phyloP scores from a whole-genome alignment of 2,888 invertebrate species.

The Syritta pipiens region DNA sequence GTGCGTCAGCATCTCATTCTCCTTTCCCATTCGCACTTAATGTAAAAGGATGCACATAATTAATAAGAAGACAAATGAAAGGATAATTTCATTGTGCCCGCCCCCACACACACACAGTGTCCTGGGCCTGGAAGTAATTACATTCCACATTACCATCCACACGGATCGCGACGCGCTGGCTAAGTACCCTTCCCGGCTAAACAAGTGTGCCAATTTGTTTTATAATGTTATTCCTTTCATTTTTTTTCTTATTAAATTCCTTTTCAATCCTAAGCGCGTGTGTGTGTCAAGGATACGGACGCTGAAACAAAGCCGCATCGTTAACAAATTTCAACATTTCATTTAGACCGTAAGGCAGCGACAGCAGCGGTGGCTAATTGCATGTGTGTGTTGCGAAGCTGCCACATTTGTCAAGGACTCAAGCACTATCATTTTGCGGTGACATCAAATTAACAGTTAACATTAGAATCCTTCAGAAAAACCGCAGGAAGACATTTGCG shows the following conservation, averaged over 20 bases:
- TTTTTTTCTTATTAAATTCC: slow-evolving; percentile 31
- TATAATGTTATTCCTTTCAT: slow-evolving; percentile 21
- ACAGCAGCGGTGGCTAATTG: too few species aligned
- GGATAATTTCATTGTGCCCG: slow-evolving; percentile 66
- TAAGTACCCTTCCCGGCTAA: slow-evolving; percentile 29
- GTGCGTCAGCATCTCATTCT: slow-evolving; percentile 59
- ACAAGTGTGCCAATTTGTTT: slow-evolving; percentile 62
- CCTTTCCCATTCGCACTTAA: slow-evolving; percentile 55
- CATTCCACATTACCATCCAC: slow-evolving; percentile 43
- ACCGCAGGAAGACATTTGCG: slow-evolving; percentile 57
- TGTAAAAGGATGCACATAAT: slow-evolving; percentile 67
- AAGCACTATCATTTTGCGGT: slow-evolving; percentile 67
- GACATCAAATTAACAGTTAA: slow-evolving; percentile 65
- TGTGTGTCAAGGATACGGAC: slow-evolving; percentile 17
- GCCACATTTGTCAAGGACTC: slow-evolving; percentile 59
- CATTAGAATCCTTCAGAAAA: slow-evolving; percentile 47
- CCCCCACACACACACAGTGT: too few species aligned
- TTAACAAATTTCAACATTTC: slow-evolving; percentile 67
- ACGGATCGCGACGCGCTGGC: neutral
- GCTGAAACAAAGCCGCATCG: slow-evolving; percentile 59
- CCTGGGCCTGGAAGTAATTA: slow-evolving; percentile 52
- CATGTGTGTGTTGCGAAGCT: too few species aligned
- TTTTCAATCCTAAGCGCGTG: neutral
- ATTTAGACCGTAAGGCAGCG: too few species aligned
- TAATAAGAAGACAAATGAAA: slow-evolving; percentile 68